Conservation (phyloP, 2,888 invertebrate species). For the Amblyteles armatorius region DNA sequence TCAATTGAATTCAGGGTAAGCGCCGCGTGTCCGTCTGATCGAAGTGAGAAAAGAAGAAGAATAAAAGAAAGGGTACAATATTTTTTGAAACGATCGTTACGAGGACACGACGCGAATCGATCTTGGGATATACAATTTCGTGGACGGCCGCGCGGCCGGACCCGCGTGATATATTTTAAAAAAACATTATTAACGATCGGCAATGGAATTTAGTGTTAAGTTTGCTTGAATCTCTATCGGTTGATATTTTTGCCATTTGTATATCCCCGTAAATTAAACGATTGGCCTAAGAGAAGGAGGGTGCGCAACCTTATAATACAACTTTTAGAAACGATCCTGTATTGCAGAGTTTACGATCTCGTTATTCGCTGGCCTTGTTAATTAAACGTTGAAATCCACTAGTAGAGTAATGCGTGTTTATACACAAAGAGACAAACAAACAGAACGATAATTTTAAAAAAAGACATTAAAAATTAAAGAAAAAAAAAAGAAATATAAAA, state of each 20-base stretch:
- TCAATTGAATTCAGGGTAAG: slow-evolving; percentile 66
- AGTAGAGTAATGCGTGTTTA: slow-evolving; percentile 23
- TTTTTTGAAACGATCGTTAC: slow-evolving; percentile 42
- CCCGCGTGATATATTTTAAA: slow-evolving; percentile 58
- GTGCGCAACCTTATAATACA: slow-evolving; percentile 37
- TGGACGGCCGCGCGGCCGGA: slow-evolving; percentile 52
- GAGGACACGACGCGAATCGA: slow-evolving; percentile 15
- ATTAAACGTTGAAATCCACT: slow-evolving; percentile 45
- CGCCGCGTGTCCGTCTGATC: slow-evolving; percentile 66
- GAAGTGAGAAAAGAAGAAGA: slow-evolving; percentile 32
- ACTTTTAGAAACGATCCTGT: slow-evolving; percentile 64
- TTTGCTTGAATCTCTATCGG: slow-evolving; percentile 69
- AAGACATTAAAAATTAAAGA: neutral
- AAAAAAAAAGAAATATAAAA: slow-evolving; percentile 26
- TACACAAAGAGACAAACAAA: slow-evolving; percentile 18
- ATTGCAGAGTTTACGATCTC: slow-evolving; percentile 68
- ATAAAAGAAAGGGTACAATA: slow-evolving; percentile 47
- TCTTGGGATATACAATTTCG: slow-evolving; percentile 26
- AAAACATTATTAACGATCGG: slow-evolving; percentile 52
- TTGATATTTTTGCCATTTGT: slow-evolving; percentile 62
- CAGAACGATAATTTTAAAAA: slow-evolving; percentile 5
- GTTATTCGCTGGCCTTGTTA: slow-evolving; percentile 67
- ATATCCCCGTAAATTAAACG: slow-evolving; percentile 33
- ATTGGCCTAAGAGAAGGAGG: slow-evolving; percentile 60
- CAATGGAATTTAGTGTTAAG: slow-evolving; percentile 67